Conservation (phyloP, 2,113 vertebrate species). For the Chauna torquata region DNA sequence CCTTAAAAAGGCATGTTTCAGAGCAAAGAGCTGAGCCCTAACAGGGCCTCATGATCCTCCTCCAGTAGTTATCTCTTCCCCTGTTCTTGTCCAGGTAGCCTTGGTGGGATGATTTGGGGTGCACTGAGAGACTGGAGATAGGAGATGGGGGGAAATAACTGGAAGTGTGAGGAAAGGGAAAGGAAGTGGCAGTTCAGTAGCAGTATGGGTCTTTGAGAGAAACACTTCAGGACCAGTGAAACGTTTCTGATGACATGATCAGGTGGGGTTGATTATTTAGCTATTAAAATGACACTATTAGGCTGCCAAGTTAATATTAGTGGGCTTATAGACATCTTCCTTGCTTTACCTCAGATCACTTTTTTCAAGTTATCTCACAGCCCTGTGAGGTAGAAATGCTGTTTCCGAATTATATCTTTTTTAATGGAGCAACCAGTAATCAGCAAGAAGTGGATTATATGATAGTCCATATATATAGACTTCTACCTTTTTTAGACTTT, state of each 20-base stretch:
- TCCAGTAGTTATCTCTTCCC: not conserved
- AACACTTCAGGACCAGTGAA: not conserved
- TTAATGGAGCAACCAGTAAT: not conserved
- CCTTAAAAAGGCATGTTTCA: not conserved
- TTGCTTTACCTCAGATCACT: not conserved
- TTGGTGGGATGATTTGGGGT: not conserved
- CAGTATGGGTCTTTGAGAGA: not conserved
- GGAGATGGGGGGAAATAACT: not conserved
- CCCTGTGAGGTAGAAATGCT: not conserved
- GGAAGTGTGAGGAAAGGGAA: not conserved
- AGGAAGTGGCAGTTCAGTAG: not conserved
- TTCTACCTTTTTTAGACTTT: no score
- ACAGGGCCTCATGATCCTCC: not conserved
- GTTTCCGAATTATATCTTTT: not conserved
- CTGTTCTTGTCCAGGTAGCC: not conserved
- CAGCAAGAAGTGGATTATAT: not conserved
- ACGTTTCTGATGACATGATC: not conserved
- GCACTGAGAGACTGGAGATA: no score
- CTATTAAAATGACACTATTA: not conserved
- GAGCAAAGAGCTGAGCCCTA: not conserved
- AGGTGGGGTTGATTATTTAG: not conserved
- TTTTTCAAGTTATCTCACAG: not conserved
- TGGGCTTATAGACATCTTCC: not conserved
- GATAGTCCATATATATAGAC: not conserved
- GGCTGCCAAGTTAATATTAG: not conserved